Base-by-base conservation (phyloP, 2,113 vertebrate genomes). In the Ciconia stormi region DNA sequence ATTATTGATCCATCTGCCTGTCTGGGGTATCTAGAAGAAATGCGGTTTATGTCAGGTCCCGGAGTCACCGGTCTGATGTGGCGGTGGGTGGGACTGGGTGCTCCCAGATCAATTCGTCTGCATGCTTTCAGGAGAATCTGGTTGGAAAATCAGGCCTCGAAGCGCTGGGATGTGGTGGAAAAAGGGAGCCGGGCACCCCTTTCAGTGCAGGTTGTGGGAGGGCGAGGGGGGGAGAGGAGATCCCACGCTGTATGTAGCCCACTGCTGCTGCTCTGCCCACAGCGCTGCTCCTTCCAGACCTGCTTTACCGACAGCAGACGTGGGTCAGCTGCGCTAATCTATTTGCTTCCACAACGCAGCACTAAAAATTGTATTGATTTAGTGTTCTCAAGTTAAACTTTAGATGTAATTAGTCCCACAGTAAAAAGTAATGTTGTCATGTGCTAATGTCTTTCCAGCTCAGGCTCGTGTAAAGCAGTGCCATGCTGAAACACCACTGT, bases 361-460 rank as follows among this genome's bases (percentile, higher is more conserved):
- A 17, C 76, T 96, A 93, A 94, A 97, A 95, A 92, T 85, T 61
- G 70, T 92, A 96, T 96, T 92, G 90, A 96, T 98, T 96, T 94
- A 94, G 80, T 88, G 59, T 94, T 97, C 78, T 90, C 72, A 89
- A 86, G 76, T 96, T 95, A 96, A 92, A 97, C 90, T 97, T 97
- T 55, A 83, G 85, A 73, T 74, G 79, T 59, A 95, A 95, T 96
- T 97, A 95, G 84, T 94, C 55, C 50, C 78, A 50, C 9, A 52
- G 91, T 74, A 97, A 97, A 98, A 97, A 97, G 77, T 81, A 93
- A 90, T 69, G 62, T 85, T 96, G 92, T 95, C 86, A 87, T 61
- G 76, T 90, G 85, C 52, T 89, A 87, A 93, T 67, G 66, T 47
- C 72, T 88, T 91, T 87, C 73, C 63, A 46, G 11, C 36, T 62